Percentiles rank a stretch among this genome's conserved stretches.
Conservation (phyloP, 2,797 vertebrate species). For the Halcyon chelicuti region DNA sequence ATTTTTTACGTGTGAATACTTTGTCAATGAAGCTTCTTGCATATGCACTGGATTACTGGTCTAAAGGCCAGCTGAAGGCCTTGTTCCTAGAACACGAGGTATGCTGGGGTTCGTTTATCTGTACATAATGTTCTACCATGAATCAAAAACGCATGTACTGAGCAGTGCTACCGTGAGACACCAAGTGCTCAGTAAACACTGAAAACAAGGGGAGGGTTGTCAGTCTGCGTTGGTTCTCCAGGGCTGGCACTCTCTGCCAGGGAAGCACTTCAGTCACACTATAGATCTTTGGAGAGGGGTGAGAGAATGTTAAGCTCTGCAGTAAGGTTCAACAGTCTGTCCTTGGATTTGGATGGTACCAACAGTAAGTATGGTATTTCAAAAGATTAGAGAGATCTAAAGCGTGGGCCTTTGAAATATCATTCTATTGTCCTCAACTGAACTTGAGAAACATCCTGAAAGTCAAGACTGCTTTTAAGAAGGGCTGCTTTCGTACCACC, state of each 20-base stretch:
- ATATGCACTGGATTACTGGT: constrained; percentile 88
- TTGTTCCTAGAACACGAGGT: constrained; percentile 88
- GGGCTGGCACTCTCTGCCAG: background rate
- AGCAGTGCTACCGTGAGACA: background rate
- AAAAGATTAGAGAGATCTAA: background rate
- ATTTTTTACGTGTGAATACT: constrained; percentile 87
- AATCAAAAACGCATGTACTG: background rate
- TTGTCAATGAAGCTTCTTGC: constrained; percentile 88
- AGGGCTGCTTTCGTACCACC: background rate
- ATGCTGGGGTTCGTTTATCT: constrained; percentile 2
- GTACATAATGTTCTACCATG: background rate
- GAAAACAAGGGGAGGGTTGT: background rate
- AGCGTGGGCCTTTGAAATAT: background rate
- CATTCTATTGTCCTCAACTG: background rate
- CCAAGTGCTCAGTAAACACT: background rate
- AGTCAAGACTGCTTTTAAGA: background rate
- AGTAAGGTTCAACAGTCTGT: background rate
- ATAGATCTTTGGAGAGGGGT: background rate
- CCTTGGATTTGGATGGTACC: background rate
- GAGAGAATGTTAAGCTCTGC: background rate
- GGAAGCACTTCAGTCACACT: background rate
- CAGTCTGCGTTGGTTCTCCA: background rate
- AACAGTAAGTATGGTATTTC: background rate
- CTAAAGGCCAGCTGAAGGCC: constrained; percentile 85
- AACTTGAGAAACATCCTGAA: background rate